Conservation (phyloP, 1,140 invertebrate genomes). For the Contarinia nasturtii region DNA sequence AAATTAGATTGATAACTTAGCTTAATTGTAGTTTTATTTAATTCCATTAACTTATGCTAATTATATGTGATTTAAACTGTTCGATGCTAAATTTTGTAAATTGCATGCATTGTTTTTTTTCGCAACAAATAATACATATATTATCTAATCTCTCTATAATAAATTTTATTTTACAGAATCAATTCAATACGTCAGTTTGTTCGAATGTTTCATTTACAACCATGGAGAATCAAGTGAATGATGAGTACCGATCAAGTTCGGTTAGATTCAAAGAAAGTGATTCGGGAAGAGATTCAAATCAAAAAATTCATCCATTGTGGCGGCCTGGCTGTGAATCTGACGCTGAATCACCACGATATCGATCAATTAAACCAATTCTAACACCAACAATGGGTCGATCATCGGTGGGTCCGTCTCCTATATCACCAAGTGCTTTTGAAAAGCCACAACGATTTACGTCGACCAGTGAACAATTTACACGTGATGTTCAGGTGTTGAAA, state of each 20-base stretch:
- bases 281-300: constrained; percentile 55
- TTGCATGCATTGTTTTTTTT: too few species aligned
- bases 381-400: constrained; percentile 24
- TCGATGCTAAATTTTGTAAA: too few species aligned
- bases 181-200: background rate
- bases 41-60: too few species aligned
- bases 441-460: constrained; percentile 11
- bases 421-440: constrained; percentile 36
- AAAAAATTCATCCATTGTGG: constrained; percentile 39
- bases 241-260: too few species aligned
- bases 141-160: too few species aligned
- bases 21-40: too few species aligned
- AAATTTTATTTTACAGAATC: too few species aligned
- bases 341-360: constrained; percentile 30
- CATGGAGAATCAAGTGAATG: too few species aligned
- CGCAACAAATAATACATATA: too few species aligned
- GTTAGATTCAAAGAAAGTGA: constrained; percentile 46
- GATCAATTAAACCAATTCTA: constrained; percentile 35
- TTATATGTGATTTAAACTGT: too few species aligned
- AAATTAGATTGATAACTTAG: too few species aligned
- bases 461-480: constrained; percentile 6
- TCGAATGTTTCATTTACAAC: constrained; percentile 5
- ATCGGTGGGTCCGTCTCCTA: constrained; percentile 24
- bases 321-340: constrained; percentile 28
- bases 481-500: constrained; percentile 22